Evolutionary conservation across 2,797 vertebrate genomes (phyloP).

Genomic region (Spondyliosoma cantharus): DNA sequence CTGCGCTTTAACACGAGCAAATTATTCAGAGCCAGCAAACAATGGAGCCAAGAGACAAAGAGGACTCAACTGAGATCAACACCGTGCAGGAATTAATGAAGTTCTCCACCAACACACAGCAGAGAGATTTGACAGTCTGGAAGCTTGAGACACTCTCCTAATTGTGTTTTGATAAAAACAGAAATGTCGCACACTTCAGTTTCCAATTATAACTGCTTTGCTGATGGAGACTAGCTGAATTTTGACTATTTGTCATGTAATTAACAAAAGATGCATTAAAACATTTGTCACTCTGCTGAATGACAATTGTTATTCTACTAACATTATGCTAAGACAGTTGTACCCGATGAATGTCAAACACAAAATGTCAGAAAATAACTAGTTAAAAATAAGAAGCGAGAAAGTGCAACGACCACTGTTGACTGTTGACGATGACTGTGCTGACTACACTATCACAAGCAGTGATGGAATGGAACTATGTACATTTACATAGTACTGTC

Average conservation of each 20-base stretch:
- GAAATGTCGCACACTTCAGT: conserved; percentile 56
- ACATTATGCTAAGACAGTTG: not conserved
- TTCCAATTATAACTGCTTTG: conserved; percentile 52
- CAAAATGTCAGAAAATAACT: too few species aligned
- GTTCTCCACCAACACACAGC: conserved; percentile 53
- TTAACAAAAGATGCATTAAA: conserved; percentile 20
- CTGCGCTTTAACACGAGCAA: conserved; percentile 69
- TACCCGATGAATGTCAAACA: not conserved
- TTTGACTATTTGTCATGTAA: conserved; percentile 28
- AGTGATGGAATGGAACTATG: too few species aligned
- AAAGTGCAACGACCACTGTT: not conserved
- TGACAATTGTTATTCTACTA: not conserved
- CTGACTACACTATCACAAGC: not conserved
- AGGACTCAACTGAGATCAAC: conserved; percentile 67
- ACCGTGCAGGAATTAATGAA: conserved; percentile 68
- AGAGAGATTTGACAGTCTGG: conserved; percentile 58
- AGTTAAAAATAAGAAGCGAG: too few species aligned
- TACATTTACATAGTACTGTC: not conserved
- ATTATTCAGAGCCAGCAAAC: conserved; percentile 74
- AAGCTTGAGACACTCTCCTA: conserved; percentile 57
- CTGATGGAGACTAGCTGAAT: conserved; percentile 36
- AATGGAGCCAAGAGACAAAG: conserved; percentile 63
- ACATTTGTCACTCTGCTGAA: not conserved
- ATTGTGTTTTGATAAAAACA: conserved; percentile 70
- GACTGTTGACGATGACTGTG: too few species aligned